These are phyloP conservation scores for Aurelia sp. DNA, from an alignment of 30 jellyfish, hydroid and myxozoan species.

Conservation along the genomic window DNA sequence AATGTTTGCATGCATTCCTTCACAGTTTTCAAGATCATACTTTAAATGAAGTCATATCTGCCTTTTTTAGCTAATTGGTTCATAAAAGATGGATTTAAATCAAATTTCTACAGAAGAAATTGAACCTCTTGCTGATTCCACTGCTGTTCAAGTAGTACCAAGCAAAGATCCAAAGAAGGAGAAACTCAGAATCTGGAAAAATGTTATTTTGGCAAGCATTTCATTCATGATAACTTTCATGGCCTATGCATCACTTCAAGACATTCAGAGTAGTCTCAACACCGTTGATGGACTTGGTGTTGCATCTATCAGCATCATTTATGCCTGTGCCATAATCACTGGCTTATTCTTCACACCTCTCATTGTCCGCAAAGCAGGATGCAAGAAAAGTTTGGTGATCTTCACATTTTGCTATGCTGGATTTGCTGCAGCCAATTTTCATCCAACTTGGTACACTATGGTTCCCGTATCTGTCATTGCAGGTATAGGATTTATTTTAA, in stretches of 20 bases:
- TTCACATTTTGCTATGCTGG: constrained; percentile 30
- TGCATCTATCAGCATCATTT: constrained; percentile 47
- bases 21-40: too few species aligned
- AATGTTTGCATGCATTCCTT: too few species aligned
- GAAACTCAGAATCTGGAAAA: constrained; percentile 39
- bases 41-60: too few species aligned
- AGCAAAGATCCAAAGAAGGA: not conserved
- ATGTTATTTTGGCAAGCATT: constrained; percentile 29
- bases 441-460: constrained; percentile 66
- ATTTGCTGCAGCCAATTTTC: constrained; percentile 47
- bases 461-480: constrained; percentile 45
- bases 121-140: not conserved
- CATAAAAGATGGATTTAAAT: too few species aligned
- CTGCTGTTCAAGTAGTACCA: not conserved
- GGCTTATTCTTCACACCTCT: constrained; percentile 30
- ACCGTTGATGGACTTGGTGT: constrained; percentile 55
- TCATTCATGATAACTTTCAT: constrained; percentile 50
- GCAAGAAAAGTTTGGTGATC: constrained; percentile 30
- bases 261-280: constrained; percentile 60
- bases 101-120: not conserved
- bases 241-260: constrained; percentile 53
- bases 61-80: too few species aligned
- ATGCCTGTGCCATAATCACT: constrained; percentile 24
- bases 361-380: constrained; percentile 28
- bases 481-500: too few species aligned